These are phyloP conservation scores for Hipposideros larvatus DNA, from an alignment of 2,797 vertebrate species.

Conservation along the genomic window DNA sequence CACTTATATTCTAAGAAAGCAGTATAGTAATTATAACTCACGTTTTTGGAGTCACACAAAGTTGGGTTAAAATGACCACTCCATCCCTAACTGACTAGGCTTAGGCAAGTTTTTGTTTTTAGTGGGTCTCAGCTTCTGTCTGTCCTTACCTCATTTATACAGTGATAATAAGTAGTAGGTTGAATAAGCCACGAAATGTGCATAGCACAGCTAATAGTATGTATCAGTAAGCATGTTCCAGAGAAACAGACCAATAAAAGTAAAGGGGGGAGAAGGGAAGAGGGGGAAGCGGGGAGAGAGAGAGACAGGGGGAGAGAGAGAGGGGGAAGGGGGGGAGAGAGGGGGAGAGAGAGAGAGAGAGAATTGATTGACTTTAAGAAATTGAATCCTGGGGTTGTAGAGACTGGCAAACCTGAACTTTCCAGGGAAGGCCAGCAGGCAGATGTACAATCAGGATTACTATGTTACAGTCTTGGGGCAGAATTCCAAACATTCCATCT, in stretches of 20 bases:
- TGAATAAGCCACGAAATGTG: background rate
- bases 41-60: background rate
- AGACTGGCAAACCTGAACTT: background rate
- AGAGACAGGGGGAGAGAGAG: background rate
- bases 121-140: background rate
- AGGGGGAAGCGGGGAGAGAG: no score
- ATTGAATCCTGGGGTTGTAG: background rate
- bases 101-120: background rate
- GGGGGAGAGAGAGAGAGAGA: background rate
- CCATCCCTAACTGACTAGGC: background rate
- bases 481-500: background rate
- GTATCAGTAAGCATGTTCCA: background rate
- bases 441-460: background rate
- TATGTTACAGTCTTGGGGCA: background rate
- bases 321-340: no score
- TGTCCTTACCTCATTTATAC: background rate
- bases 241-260: background rate
- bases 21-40: background rate
- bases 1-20: background rate
- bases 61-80: background rate
- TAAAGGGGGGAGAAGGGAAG: background rate
- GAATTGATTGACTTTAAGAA: background rate
- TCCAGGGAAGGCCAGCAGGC: background rate
- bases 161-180: background rate
- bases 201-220: background rate